A percentile compares a stretch with the other conserved stretches of the same genome.
Conservation (phyloP, 2,797 vertebrate species). For the Hybognathus amarus region DNA sequence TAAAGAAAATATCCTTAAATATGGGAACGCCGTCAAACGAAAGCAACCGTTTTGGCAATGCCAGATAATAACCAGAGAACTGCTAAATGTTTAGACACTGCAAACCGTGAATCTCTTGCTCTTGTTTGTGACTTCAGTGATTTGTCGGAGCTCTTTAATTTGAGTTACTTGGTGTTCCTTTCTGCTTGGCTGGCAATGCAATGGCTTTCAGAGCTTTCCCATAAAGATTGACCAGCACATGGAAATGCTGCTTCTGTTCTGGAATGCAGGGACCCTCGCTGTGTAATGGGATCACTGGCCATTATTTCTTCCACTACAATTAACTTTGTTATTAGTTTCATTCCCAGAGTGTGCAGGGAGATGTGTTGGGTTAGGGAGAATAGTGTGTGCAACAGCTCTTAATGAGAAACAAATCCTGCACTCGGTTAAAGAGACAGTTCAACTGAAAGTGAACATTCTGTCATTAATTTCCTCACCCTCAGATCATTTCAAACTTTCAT, state of each 20-base stretch:
- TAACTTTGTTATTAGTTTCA: conserved; percentile 13
- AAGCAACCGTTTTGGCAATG: conserved; percentile 23
- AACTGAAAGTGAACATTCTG: background rate
- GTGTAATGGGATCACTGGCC: conserved; percentile 57
- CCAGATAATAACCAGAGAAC: conserved; percentile 40
- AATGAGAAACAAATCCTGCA: background rate
- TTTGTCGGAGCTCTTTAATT: conserved; percentile 58
- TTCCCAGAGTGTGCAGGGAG: conserved; percentile 13
- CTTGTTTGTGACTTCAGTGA: conserved; percentile 38
- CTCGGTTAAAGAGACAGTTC: background rate
- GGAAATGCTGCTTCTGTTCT: conserved; percentile 45
- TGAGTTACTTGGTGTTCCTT: conserved; percentile 46
- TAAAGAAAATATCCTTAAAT: conserved; percentile 9
- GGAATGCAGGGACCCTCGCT: conserved; percentile 53
- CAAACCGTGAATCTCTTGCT: conserved; percentile 38
- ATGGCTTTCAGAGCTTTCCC: conserved; percentile 28
- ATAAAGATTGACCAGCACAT: conserved; percentile 45
- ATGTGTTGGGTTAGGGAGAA: background rate
- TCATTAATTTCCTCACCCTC: background rate
- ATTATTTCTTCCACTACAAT: conserved; percentile 53
- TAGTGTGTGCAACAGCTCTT: background rate
- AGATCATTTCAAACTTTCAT: background rate
- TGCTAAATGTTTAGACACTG: conserved; percentile 37
- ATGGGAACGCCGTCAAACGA: background rate
- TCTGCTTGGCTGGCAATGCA: conserved; percentile 46